phyloP scores from a whole-genome alignment of 2,113 vertebrate species.

The Chamaea fasciata region DNA sequence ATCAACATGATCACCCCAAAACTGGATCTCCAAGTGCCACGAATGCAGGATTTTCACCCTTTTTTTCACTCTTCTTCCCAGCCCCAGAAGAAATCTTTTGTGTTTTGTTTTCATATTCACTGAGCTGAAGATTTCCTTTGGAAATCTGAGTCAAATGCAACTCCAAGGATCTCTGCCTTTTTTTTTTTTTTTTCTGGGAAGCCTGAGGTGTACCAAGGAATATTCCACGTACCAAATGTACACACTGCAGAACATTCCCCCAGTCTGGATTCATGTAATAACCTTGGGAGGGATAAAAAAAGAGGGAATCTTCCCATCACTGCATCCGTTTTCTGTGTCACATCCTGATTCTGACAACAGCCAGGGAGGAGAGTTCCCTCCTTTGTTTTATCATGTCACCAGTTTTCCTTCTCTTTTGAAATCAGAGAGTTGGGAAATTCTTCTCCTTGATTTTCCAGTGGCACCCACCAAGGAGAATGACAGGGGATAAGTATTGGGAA shows the following conservation, averaged over 20 bases:
- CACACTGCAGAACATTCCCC: neutral
- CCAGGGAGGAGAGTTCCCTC: neutral
- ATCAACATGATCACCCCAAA: neutral
- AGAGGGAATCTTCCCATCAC: neutral
- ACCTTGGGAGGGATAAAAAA: too few relatives aligned
- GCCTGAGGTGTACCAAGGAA: neutral
- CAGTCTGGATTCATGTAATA: too few relatives aligned
- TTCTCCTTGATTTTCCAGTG: neutral
- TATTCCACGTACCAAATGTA: neutral
- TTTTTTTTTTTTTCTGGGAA: neutral
- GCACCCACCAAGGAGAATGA: neutral
- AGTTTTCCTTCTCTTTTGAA: neutral
- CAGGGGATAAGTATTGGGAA: neutral
- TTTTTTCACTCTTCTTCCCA: neutral
- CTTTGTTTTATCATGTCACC: neutral
- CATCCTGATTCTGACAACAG: neutral
- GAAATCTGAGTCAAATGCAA: neutral
- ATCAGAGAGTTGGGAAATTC: neutral
- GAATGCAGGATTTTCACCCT: neutral
- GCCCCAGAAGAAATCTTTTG: neutral
- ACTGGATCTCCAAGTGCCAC: neutral
- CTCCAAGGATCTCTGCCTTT: neutral
- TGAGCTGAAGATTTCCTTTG: neutral
- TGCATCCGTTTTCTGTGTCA: neutral
- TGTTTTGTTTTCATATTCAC: neutral